Base-by-base conservation (phyloP, 2,797 vertebrate species). In the Alexandromys oeconomus region DNA sequence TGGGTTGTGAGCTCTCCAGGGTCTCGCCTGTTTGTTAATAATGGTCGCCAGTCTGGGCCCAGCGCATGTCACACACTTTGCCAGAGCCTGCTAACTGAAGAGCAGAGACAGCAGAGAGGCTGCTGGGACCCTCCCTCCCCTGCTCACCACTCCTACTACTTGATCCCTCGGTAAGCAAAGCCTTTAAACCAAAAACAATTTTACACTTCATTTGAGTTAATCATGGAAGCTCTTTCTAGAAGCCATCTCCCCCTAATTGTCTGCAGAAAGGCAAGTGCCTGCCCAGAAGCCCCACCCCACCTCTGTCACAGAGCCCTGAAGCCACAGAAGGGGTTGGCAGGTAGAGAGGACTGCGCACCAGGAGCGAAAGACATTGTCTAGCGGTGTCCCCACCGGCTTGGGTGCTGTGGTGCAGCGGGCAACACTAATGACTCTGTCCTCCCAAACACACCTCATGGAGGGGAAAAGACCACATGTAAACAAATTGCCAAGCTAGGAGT, bases 121-220 rank as follows among this genome's bases (percentile, higher is more conserved):
- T 63, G 11, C 81, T 21, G 34, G 71, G 27, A 1, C 51, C 91
- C 61, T 65, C 80, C 79, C 37, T 76, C 63, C 48, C 21, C 40
- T 7, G 2, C 17, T 7, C 43, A 29, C 31, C 2, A 46, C 27
- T 51, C 59, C 90, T 23, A 19, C 86, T 31, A 79, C 94, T 65
- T 2, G 10, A 74, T 84, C 86, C 89, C 71, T 96, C 92, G 76
- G 91, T 84, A 94, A 96, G 93, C 93, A 97, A 98, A 97, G 97
- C 93, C 97, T 97, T 98, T 98, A 98, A 98, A 98, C 98, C 97
- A 98, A 98, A 98, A 94, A 96, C 97, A 98, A 98, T 98, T 98
- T 98, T 98, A 98, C 98, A 98, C 97, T 98, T 98, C 98, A 98
- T 98, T 98, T 98, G 98, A 98, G 98, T 98, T 98, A 97, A 98